Evolutionary conservation across 1,140 invertebrate genomes (phyloP), one percentile per base, ranked within the genome.

Genomic region (Drosophila virilis): DNA sequence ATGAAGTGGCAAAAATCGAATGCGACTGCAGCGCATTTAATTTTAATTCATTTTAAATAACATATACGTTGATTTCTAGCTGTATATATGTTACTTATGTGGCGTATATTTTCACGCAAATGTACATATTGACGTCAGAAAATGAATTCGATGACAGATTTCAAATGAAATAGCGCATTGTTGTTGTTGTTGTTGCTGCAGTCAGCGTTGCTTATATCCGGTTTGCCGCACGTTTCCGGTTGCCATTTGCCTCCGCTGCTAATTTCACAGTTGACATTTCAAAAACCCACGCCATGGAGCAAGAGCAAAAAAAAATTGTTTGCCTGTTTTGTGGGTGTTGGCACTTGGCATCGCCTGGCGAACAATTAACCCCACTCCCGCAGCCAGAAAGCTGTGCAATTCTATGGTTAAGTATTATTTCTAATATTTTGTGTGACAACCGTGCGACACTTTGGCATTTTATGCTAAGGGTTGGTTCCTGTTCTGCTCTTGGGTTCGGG

Each of bases 341-440:
- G 8, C 42, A 48, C 10, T 58, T 48, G 43, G 51, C 40, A 22
- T 73, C 42, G 50, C 74, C 48, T 51, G 66, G 15, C 73, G 54
- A 84, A 83, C 84, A 89, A 83, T 84, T 80, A 80, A 89, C 77
- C 80, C 62, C 61, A 33, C 38, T 28, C n/a, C 48, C 42, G 42
- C 64, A 55, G 17, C 45, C 58, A 57, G 42, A 89, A 89, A 89
- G 70, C 84, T 89, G 74, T 80, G 84, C 85, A 75, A 84, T 84
- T 89, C 84, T 89, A 81, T 89, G 84, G 84, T 80, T 89, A 89
- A 89, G 84, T 89, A 90, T 89, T 78, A 90, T 89, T 89, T 89
- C 84, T 90, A 89, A 89, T 89, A 89, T 89, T 86, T 86, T 89
- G 84, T 89, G 84, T 80, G 80, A 89, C 80, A 89, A 73, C 74